Percentiles rank a stretch among this genome's conserved stretches.
Evolutionary conservation across 1,140 invertebrate genomes (phyloP).

Genomic region (Doryteuthis pealeii): DNA sequence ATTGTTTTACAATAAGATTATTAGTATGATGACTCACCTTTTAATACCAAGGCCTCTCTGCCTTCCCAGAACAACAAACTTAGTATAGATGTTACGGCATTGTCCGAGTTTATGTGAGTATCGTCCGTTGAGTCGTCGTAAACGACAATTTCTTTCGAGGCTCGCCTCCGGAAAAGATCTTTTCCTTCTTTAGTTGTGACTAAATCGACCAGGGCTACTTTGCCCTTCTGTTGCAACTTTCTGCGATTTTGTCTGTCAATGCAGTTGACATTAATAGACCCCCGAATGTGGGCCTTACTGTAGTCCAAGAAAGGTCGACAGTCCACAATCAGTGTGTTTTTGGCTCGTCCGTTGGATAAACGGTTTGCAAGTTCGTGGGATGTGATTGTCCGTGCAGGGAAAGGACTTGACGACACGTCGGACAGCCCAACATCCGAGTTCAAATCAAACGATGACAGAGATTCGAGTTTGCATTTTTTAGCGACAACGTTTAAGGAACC

Average conservation of each 20-base stretch:
- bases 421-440: conserved; percentile 22
- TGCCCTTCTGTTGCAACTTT: conserved; percentile 69
- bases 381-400: conserved; percentile 33
- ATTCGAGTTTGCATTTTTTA: conserved; percentile 46
- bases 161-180: conserved; percentile 65
- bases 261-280: conserved; percentile 77
- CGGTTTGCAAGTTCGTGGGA: conserved; percentile 41
- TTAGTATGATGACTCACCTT: conserved; percentile 66
- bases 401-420: not conserved
- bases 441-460: conserved; percentile 33
- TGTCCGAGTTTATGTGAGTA: conserved; percentile 60
- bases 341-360: conserved; percentile 35
- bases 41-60: conserved; percentile 69
- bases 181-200: conserved; percentile 68
- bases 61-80: conserved; percentile 72
- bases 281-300: conserved; percentile 72
- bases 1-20: no score
- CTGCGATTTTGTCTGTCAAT: conserved; percentile 73
- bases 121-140: conserved; percentile 68
- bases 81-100: conserved; percentile 72
- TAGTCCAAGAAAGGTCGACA: conserved; percentile 74
- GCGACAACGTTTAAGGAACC: conserved; percentile 21
- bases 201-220: conserved; percentile 70
- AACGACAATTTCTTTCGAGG: conserved; percentile 65
- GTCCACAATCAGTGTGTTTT: conserved; percentile 67